Conservation (phyloP, 2,113 vertebrate genomes). For the Oostethus manadensis region DNA sequence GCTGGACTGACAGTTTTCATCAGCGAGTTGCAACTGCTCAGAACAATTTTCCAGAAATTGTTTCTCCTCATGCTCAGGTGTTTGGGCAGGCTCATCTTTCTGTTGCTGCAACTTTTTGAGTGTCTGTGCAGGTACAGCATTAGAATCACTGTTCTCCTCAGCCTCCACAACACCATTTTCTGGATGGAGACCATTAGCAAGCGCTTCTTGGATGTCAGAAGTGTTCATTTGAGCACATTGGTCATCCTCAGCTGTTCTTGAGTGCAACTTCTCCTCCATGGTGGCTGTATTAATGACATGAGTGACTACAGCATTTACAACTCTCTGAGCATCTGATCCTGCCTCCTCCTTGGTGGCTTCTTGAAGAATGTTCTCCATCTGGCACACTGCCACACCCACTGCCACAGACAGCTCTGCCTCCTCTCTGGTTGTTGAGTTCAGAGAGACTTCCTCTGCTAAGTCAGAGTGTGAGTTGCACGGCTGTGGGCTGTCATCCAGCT, state of each 20-base stretch:
- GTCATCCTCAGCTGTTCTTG: conserved; percentile 10
- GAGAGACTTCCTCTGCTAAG: conserved; percentile 9
- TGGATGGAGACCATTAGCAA: conserved; percentile 37
- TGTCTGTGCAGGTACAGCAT: conserved; percentile 10
- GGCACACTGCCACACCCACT: conserved; percentile 82
- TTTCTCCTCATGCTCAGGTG: conserved; percentile 20
- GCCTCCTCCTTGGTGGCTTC: conserved; percentile 87
- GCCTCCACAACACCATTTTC: conserved; percentile 21
- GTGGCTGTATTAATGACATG: conserved; percentile 9
- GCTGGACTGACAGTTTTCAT: conserved; percentile 1
- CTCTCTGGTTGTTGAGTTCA: conserved; percentile 1
- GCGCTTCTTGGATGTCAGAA: conserved; percentile 13
- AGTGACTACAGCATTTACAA: conserved; percentile 14
- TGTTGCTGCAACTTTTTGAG: conserved; percentile 24
- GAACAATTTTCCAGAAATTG: conserved; percentile 26
- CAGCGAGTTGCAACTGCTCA: conserved; percentile 12
- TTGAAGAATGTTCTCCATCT: conserved; percentile 95
- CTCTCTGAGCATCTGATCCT: conserved; percentile 57
- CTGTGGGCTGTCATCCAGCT: conserved; percentile 55
- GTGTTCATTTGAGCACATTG: conserved; percentile 11
- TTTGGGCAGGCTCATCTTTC: conserved; percentile 5
- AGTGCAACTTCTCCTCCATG: conserved; percentile 16
- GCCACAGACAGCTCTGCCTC: conserved; percentile 85
- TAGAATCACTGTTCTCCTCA: conserved; percentile 8
- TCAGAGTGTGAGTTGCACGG: conserved; percentile 31